A percentile compares a stretch with the other conserved stretches of the same genome.
These are phyloP conservation scores for Calosoma granatense DNA, from an alignment of 1,140 invertebrate species.

Conservation along the genomic window DNA sequence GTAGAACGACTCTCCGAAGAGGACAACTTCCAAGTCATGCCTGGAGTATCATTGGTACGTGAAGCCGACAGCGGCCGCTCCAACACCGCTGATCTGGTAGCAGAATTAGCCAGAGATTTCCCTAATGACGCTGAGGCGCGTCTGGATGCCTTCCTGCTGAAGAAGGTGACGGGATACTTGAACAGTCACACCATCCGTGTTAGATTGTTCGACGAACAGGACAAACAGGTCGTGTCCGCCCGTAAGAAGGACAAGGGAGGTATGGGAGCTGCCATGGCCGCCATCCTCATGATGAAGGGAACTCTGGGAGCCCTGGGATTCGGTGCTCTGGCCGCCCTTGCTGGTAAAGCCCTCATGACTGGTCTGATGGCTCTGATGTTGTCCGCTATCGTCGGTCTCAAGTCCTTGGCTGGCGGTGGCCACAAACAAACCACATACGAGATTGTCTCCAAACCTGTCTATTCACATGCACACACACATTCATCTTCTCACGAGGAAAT, in stretches of 20 bases:
- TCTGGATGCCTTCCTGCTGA: slow-evolving; percentile 63
- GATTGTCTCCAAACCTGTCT: slow-evolving; percentile 70
- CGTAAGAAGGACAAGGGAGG: slow-evolving; percentile 44
- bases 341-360: slow-evolving; percentile 77
- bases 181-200: slow-evolving; percentile 62
- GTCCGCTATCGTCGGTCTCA: slow-evolving; percentile 64
- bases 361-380: slow-evolving; percentile 67
- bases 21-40: slow-evolving; percentile 51
- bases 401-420: slow-evolving; percentile 53
- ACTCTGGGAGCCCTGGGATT: slow-evolving; percentile 63
- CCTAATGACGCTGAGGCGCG: slow-evolving; percentile 64
- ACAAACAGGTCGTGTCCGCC: slow-evolving; percentile 41
- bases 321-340: slow-evolving; percentile 62
- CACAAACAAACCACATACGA: slow-evolving; percentile 71
- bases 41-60: slow-evolving; percentile 60
- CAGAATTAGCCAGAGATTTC: slow-evolving; percentile 59
- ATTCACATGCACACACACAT: slow-evolving; percentile 58
- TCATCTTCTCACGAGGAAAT: slow-evolving; percentile 58
- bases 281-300: slow-evolving; percentile 55
- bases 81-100: slow-evolving; percentile 52
- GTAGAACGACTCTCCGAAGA: slow-evolving; percentile 59
- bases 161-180: slow-evolving; percentile 57
- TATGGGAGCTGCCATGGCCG: slow-evolving; percentile 45
- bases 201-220: slow-evolving; percentile 54
- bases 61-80: slow-evolving; percentile 46